Evolutionary conservation across 2,888 invertebrate species (phyloP), one percentile per base, ranked within the genome.

Genomic region (Ornithoptera alexandrae): DNA sequence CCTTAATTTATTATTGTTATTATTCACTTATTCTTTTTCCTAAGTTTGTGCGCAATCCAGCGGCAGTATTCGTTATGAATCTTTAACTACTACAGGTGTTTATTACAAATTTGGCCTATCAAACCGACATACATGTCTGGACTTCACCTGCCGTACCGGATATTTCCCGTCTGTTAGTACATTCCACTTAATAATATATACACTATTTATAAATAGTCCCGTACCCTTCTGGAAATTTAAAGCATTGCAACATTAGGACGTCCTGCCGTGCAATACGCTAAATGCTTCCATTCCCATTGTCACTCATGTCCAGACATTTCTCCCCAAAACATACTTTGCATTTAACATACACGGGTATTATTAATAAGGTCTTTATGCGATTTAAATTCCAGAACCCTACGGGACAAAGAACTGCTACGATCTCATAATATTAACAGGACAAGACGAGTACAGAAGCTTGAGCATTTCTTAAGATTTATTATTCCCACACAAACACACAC

Each of bases 321-420:
- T 42, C 4, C 64, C 53, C 64, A 59, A 53, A 17, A 24, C 17
- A 59, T 20, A 10, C 46, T 12, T 20, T 65, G 18, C 65, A 62
- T 65, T 65, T 69, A 65, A 69, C 50, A 42, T 42, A 42, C 61
- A 46, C 46, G 58, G 62, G 65, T 65, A 69, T n/a, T 30, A 42
- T 36, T 57, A 62, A 36, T 30, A 62, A 65, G 20, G 46, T 60
- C 20, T 65, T 61, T 65, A 69, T 62, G 10, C 20, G 53, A 24
- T 50, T 62, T 62, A 65, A 65, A 69, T 62, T 65, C 61, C 69
- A 69, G 65, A 69, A 65, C 65, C 61, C 24, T 56, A 65, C 69
- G 65, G 64, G 69, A 64, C 20, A 53, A 53, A 10, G 18, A 46
- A 24, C 17, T 22, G 17, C 22, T 62, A n/a, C n/a, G n/a, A 39